Evolutionary conservation across 2,797 vertebrate species (phyloP), one percentile per base, ranked within the genome.

Genomic region (Gadopsis marmoratus): DNA sequence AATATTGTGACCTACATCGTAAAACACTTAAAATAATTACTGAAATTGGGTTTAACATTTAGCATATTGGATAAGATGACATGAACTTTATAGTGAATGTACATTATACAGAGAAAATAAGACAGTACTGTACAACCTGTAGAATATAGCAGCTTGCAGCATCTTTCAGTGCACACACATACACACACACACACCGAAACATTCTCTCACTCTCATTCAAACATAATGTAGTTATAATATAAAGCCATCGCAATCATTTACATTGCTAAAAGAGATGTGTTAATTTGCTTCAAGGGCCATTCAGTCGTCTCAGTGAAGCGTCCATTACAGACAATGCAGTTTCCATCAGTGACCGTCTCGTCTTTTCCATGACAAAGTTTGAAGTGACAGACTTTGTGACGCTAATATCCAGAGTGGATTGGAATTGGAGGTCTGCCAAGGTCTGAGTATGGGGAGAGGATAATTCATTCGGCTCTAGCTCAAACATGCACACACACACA

Each of bases 91-190:
- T 84, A 73, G 26, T 74, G 54, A 84, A 74, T 86, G 71, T 63
- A 87, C 78, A 84, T 85, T 69, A 79, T 77, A 84, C 78, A 89
- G 54, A 84, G 35, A 65, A 80, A 67, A 79, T 13, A 48, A 78
- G 54, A 83, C 73, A 86, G 62, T 74, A 78, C 75, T 88, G 89
- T 88, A 92, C 90, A 93, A 83, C 71, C 72, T 84, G 69, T 89
- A 67, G 82, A 84, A 59, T 88, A 89, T 92, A 93, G 92, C 92
- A 94, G 92, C 92, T 91, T 86, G 80, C 65, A 90, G 81, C 77
- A 84, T 88, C 71, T 81, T 86, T 92, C 84, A 91, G 85, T 87
- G 82, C 77, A 26, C 84, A 56, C 29, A 53, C 29, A 59, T 12
- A 55, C 33, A 65, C 48, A 51, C 13, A 59, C 11, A 76, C 48